Percentiles rank a stretch among this genome's conserved stretches.
phyloP scores from a whole-genome alignment of 1,140 invertebrate genomes.

The Cydia amplana region DNA sequence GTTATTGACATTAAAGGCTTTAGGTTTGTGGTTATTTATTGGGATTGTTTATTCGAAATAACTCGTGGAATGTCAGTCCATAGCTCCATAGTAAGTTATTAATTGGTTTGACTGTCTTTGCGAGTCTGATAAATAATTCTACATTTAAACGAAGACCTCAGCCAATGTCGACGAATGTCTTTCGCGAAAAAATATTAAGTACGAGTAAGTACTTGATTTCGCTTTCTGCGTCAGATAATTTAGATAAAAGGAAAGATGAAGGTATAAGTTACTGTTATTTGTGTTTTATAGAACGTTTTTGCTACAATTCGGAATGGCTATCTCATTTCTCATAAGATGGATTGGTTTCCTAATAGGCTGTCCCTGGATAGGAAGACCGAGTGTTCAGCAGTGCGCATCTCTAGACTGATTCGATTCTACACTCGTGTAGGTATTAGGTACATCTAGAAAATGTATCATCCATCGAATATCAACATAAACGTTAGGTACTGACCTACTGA shows the following conservation, averaged over 20 bases:
- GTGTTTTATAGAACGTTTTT: background rate
- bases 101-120: background rate
- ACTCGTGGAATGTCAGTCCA: background rate
- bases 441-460: no score
- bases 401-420: no score
- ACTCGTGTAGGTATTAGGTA: no score
- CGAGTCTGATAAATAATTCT: background rate
- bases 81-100: constrained; percentile 3
- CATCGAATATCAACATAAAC: no score
- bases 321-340: background rate
- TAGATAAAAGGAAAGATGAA: no score
- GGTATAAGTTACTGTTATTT: no score
- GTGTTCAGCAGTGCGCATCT: no score
- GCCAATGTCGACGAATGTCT: background rate
- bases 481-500: no score
- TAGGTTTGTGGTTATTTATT: constrained; percentile 20
- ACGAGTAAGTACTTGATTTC: background rate
- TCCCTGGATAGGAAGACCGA: no score
- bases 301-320: background rate
- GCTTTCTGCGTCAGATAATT: no score
- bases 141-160: background rate
- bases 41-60: constrained; percentile 10
- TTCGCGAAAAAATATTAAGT: background rate
- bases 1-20: constrained; percentile 30
- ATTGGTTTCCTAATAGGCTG: no score